A percentile compares a stretch with the other conserved stretches of the same genome.
Evolutionary conservation across 2,113 vertebrate genomes (phyloP).

Genomic region (Tragelaphus imberbis): DNA sequence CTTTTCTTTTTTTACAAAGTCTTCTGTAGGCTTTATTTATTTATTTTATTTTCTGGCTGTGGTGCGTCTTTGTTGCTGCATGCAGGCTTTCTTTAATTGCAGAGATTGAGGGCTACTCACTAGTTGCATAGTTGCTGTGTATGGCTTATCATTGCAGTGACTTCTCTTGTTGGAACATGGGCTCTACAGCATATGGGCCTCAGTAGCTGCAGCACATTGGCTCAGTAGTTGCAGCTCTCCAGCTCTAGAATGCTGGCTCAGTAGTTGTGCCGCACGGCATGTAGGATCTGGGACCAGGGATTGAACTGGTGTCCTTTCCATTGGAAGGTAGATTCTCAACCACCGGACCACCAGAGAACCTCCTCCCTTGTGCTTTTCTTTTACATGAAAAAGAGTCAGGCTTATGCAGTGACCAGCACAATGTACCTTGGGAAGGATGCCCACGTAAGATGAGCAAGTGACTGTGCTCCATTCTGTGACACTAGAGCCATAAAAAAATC

Average conservation of each 20-base stretch:
- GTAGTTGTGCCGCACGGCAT: background rate
- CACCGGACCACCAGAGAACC: background rate
- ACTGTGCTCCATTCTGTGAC: constrained; percentile 3
- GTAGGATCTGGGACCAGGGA: background rate
- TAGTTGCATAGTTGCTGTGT: background rate
- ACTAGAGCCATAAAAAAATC: background rate
- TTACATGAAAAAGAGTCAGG: rapidly evolving
- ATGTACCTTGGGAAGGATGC: background rate
- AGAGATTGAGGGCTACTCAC: background rate
- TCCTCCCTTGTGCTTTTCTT: background rate
- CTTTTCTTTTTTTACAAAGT: background rate
- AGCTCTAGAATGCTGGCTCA: background rate
- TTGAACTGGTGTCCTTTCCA: background rate
- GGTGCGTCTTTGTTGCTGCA: background rate
- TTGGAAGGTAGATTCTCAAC: background rate
- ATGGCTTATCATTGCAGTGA: background rate
- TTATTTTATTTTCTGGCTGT: background rate
- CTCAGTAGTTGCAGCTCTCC: background rate
- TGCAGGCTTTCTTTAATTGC: background rate
- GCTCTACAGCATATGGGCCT: background rate
- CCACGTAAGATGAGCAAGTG: background rate
- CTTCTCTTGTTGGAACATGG: background rate
- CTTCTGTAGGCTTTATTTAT: background rate
- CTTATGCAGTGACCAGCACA: background rate
- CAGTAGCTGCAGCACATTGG: background rate